These are phyloP conservation scores for Mnemiopsis leidyi DNA, from an alignment of 37 sponge, comb jelly and placozoan species.

Conservation along the genomic window DNA sequence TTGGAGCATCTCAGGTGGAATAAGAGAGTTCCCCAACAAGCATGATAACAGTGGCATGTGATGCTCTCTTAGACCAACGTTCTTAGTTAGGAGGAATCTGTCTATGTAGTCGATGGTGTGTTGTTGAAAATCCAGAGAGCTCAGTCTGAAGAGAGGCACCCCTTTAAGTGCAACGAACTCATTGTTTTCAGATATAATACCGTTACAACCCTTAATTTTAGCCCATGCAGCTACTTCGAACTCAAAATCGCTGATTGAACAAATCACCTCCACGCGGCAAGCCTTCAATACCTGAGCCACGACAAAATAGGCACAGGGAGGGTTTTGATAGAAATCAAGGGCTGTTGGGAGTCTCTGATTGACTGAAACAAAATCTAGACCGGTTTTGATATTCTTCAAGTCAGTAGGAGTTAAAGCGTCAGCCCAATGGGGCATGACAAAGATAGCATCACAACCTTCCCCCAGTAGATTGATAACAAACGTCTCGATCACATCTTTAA, in stretches of 20 bases:
- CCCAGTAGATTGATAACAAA: background rate
- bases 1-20: background rate
- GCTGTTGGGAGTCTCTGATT: conserved; percentile 28
- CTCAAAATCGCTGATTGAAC: conserved; percentile 24
- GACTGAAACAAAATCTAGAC: conserved; percentile 25
- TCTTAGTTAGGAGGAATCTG: background rate
- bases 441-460: conserved; percentile 14
- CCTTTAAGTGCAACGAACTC: background rate
- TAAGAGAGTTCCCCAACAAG: background rate
- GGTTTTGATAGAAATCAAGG: conserved; percentile 21
- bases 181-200: background rate
- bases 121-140: background rate
- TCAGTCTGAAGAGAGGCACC: background rate
- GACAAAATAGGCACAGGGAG: background rate
- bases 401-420: conserved; percentile 1
- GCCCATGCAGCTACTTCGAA: conserved; percentile 46
- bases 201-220: background rate
- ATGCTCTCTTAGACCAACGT: background rate
- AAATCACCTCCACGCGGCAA: background rate
- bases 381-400: background rate
- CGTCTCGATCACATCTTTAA: background rate
- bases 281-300: background rate
- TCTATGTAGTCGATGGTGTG: background rate
- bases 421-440: conserved; percentile 21
- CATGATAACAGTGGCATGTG: background rate